A percentile compares a stretch with the other conserved stretches of the same genome.
Conservation (phyloP, 2,113 vertebrate species). For the Lasiurus cinereus region DNA sequence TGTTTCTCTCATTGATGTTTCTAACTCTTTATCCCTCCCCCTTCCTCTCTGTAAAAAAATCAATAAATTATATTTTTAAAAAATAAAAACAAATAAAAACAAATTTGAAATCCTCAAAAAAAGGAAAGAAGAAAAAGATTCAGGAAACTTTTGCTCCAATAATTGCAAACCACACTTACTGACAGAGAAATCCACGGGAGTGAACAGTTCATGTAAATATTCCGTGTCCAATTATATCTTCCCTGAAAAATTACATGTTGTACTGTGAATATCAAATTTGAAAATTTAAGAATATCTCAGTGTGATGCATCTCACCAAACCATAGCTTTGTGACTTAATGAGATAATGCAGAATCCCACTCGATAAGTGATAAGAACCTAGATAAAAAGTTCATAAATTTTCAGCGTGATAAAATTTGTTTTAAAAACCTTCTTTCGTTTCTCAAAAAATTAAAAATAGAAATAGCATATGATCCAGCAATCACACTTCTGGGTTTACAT, state of each 20-base stretch:
- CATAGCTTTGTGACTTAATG: conserved; percentile 45
- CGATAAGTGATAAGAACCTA: background rate
- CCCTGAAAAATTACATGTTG: conserved; percentile 29
- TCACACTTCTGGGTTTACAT: background rate
- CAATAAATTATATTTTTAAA: conserved; percentile 8
- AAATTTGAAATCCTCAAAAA: background rate
- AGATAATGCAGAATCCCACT: conserved; percentile 23
- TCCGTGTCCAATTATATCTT: conserved; percentile 12
- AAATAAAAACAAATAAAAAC: background rate
- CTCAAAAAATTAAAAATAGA: conserved; percentile 28
- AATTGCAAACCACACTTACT: conserved; percentile 42
- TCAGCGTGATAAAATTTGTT: conserved; percentile 7
- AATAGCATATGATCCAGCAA: background rate
- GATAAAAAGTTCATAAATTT: conserved; percentile 30
- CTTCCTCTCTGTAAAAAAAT: background rate
- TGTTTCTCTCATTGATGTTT: too few species aligned
- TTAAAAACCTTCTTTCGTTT: background rate
- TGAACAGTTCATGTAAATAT: conserved; percentile 43
- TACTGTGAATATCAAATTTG: conserved; percentile 4
- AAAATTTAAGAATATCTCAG: conserved; percentile 33
- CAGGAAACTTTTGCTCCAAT: conserved; percentile 30
- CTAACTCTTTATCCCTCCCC: too few species aligned
- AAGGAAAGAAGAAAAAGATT: conserved; percentile 61
- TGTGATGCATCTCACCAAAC: conserved; percentile 21
- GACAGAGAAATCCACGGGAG: conserved; percentile 41